Evolutionary conservation across 2,113 vertebrate genomes (phyloP).

Genomic region (Calidris pygmaea): DNA sequence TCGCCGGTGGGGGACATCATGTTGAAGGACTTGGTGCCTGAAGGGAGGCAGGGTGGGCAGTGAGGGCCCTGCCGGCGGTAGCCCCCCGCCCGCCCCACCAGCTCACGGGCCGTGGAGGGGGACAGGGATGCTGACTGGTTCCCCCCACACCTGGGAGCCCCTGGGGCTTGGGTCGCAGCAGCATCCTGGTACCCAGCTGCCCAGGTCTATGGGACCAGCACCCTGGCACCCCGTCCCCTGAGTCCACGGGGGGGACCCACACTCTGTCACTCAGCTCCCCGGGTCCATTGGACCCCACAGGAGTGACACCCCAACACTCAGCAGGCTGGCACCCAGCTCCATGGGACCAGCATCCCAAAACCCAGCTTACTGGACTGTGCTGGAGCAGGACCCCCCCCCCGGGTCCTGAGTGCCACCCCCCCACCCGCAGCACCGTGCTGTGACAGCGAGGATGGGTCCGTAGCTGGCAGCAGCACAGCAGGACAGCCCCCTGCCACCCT

Average conservation of each 20-base stretch:
- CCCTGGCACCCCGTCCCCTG: not conserved
- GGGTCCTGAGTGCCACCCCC: not conserved
- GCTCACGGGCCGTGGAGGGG: fast-evolving
- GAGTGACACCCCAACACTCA: not conserved
- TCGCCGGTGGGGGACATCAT: conserved; percentile 98
- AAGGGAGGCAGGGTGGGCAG: not conserved
- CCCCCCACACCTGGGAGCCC: fast-evolving
- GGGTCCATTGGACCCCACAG: not conserved
- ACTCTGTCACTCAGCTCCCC: not conserved
- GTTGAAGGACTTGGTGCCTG: conserved; percentile 98
- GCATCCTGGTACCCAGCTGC: not conserved
- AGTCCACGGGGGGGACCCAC: not conserved
- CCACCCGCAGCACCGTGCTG: fast-evolving
- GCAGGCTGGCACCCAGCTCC: not conserved
- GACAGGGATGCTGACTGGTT: too few species aligned
- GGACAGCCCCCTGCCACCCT: fast-evolving
- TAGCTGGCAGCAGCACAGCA: not conserved
- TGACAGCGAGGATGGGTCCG: not conserved
- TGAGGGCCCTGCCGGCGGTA: not conserved
- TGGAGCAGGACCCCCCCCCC: not conserved
- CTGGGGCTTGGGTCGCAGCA: fast-evolving
- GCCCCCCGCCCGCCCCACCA: too few species aligned
- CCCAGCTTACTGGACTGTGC: not conserved
- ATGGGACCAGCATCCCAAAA: not conserved
- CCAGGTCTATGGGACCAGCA: fast-evolving